Evolutionary conservation across 2,113 vertebrate species (phyloP).

Genomic region (Saguinus imperator): DNA sequence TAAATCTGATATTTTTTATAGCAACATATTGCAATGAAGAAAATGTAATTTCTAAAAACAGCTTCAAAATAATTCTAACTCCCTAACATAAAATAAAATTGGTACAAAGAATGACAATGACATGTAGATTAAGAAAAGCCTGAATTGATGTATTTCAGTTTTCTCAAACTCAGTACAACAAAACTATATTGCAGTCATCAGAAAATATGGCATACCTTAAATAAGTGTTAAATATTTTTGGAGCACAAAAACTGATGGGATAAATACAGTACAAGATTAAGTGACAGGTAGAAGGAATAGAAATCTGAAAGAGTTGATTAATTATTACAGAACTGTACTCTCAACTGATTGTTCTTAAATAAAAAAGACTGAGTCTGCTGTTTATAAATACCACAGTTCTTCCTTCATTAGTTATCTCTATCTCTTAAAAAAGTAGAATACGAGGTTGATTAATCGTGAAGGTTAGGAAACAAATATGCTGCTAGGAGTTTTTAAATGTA

Average conservation of each 20-base stretch:
- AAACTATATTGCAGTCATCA: not conserved
- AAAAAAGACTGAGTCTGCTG: slow-evolving; percentile 53
- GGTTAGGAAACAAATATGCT: slow-evolving; percentile 68
- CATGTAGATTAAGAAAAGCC: not conserved
- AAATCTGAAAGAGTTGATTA: slow-evolving; percentile 72
- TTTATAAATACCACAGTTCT: slow-evolving; percentile 70
- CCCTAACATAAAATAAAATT: not conserved
- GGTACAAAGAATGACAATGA: not conserved
- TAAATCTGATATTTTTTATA: slow-evolving; percentile 14
- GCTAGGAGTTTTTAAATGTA: slow-evolving; percentile 55
- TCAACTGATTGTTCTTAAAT: slow-evolving; percentile 70
- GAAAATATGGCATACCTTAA: not conserved
- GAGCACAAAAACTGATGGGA: slow-evolving; percentile 45
- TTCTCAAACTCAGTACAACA: slow-evolving; percentile 8
- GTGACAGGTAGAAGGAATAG: slow-evolving; percentile 57
- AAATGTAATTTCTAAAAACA: not conserved
- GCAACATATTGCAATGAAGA: not conserved
- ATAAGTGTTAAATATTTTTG: slow-evolving; percentile 34
- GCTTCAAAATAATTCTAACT: slow-evolving; percentile 32
- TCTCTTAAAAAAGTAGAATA: slow-evolving; percentile 43
- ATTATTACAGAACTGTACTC: slow-evolving; percentile 75
- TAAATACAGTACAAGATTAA: slow-evolving; percentile 63
- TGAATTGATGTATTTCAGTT: not conserved
- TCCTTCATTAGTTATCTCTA: slow-evolving; percentile 61
- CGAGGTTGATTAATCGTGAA: slow-evolving; percentile 71